Evolutionary conservation across 2,888 invertebrate species (phyloP), one percentile per base, ranked within the genome.

Genomic region (Caradrina kadenii): DNA sequence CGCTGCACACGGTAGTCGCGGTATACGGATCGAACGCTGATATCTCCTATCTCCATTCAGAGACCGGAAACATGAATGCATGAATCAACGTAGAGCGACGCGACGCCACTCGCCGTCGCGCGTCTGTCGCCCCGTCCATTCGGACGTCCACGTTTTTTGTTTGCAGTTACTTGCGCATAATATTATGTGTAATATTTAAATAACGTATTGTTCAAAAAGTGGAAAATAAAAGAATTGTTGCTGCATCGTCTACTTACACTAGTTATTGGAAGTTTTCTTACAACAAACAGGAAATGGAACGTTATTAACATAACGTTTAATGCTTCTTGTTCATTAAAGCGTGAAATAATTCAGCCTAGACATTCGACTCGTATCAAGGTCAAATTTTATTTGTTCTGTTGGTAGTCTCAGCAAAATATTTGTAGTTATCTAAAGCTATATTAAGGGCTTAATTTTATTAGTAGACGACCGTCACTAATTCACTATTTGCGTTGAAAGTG

Each of bases 11-110:
- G 86, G 87, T 85, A 85, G 89, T 92, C 42, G 65, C 48, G 63
- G 56, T 54, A 90, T 92, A 90, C 90, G 91, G 90, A 90, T 87
- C 88, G 90, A 86, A 90, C 92, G 91, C 92, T 94, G 90, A 93
- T 93, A 91, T 39, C 90, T 93, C 91, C 93, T 35, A 35, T 91
- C 90, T 93, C 91, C 93, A 93, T 94, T 94, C 93, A 94, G 81
- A 82, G 82, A 89, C 89, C 92, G 95, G 94, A 94, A 91, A 91
- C 91, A 93, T 94, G 94, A 94, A 94, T 94, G 91, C 91, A 93
- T 94, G 94, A 94, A 94, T 94, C 93, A 93, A 88, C 90, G 90
- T 87, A 85, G 87, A 88, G 89, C 89, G 89, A 89, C 90, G 87
- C 81, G 86, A 42, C 58, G 64, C 45, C 45, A 17, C 45, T 42